Base-by-base conservation (phyloP, 2,888 invertebrate species). In the Lepidocyrtinus sp. region DNA sequence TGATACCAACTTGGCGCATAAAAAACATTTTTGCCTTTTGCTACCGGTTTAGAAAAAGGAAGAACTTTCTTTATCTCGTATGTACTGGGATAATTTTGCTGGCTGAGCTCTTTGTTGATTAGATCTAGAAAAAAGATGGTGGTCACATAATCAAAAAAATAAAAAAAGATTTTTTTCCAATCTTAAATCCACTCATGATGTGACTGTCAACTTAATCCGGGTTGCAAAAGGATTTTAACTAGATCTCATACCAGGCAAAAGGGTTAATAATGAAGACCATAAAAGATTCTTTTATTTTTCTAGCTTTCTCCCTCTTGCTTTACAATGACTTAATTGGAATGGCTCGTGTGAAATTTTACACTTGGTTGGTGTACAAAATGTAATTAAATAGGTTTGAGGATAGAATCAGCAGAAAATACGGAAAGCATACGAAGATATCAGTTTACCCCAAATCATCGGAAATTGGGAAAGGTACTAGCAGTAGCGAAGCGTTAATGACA, bases 41-140 rank as follows among this genome's bases (percentile, higher is more conserved):
- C 63, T 17, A 26, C 26, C 63, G 63, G 63, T 24, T 63, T 63
- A n/a, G 55, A 55, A 17, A 55, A 21, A 21, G n/a, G 22, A 59
- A 59, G 21, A 59, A 59, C 59, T 59, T 59, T 59, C 59, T 59
- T 59, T 59, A 59, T 59, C 59, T 59, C 5, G 55, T 15, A 55
- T 9, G 17, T 12, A 55, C 9, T 9, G 36, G 36, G 7, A 17
- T n/a, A 59, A 59, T 59, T 59, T n/a, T 59, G 59, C 59, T 59
- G 59, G 59, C 59, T 21, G 21, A 2, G 59, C 59, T 59, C 12
- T 59, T 59, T 26, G 25, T 26, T 63, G 63, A 63, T 26, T 24
- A 63, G 19, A 63, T 63, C 25, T 25, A 17, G 26, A 63, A 25
- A 45, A 12, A 63, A 63, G 63, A 63, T 63, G 63, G 63, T 63